Conservation (phyloP, 2,797 vertebrate genomes). For the Anguilla anguilla region DNA sequence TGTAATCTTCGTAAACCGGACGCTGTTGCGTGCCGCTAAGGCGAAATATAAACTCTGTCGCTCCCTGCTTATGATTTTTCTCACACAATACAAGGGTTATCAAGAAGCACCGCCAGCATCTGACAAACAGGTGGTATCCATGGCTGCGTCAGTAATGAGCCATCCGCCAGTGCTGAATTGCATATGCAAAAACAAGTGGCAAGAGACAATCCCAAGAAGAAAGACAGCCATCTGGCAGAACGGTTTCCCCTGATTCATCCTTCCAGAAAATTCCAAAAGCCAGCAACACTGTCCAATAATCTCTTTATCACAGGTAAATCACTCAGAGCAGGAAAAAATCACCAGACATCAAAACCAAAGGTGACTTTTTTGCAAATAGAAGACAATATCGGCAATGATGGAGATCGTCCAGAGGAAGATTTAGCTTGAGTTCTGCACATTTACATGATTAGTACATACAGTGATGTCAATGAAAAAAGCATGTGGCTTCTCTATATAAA, state of each 20-base stretch:
- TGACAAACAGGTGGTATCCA: not conserved
- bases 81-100: not conserved
- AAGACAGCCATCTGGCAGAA: not conserved
- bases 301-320: not conserved
- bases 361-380: not conserved
- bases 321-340: not conserved
- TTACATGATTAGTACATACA: not conserved
- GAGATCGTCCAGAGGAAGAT: not conserved
- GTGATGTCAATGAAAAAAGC: not conserved
- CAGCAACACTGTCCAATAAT: not conserved
- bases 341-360: not conserved
- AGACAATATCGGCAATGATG: not conserved
- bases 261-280: not conserved
- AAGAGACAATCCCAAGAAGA: not conserved
- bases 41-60: not conserved
- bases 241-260: not conserved
- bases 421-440: not conserved
- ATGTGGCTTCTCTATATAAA: not conserved
- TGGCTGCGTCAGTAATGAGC: not conserved
- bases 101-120: not conserved
- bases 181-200: not conserved
- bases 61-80: not conserved
- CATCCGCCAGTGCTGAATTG: not conserved
- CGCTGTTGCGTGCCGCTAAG: not conserved
- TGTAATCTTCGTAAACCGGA: not conserved